phyloP scores from a whole-genome alignment of 1,140 invertebrate genomes.

The Glossosoma conforme region DNA sequence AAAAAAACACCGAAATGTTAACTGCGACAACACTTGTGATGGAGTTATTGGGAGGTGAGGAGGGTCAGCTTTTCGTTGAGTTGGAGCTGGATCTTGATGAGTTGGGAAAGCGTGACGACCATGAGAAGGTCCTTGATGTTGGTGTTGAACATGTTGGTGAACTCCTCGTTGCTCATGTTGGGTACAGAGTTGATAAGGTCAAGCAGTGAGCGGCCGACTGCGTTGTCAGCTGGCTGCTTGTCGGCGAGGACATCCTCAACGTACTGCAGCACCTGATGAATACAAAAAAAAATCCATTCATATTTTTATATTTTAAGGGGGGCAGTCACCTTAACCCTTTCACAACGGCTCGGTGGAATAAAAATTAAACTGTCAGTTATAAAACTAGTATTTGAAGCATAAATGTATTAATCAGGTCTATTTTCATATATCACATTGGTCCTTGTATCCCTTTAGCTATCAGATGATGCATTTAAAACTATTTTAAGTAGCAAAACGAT shows the following conservation, averaged over 20 bases:
- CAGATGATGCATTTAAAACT: too few species aligned
- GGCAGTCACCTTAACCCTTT: too few species aligned
- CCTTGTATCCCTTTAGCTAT: too few species aligned
- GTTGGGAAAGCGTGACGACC: constrained; percentile 91
- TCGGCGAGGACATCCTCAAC: constrained; percentile 83
- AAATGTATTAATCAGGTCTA: too few species aligned
- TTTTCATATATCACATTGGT: too few species aligned
- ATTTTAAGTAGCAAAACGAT: too few species aligned
- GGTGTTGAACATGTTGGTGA: constrained; percentile 92
- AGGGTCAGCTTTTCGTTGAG: constrained; percentile 91
- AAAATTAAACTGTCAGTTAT: too few species aligned
- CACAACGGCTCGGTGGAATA: too few species aligned
- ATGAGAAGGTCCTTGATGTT: constrained; percentile 95
- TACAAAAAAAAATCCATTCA: not conserved
- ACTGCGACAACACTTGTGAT: too few species aligned
- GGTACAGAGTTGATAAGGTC: constrained; percentile 89
- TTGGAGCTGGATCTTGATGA: constrained; percentile 93
- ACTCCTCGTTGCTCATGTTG: constrained; percentile 83
- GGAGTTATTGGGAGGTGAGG: constrained; percentile 60
- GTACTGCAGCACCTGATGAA: constrained; percentile 65
- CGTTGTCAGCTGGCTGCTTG: constrained; percentile 68
- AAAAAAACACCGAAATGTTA: too few species aligned
- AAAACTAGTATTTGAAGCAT: too few species aligned
- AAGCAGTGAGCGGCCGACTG: constrained; percentile 78
- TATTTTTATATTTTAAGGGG: too few species aligned